Evolutionary conservation across 2,113 vertebrate species (phyloP), one percentile per base, ranked within the genome.

Genomic region (Notiomystis cincta): DNA sequence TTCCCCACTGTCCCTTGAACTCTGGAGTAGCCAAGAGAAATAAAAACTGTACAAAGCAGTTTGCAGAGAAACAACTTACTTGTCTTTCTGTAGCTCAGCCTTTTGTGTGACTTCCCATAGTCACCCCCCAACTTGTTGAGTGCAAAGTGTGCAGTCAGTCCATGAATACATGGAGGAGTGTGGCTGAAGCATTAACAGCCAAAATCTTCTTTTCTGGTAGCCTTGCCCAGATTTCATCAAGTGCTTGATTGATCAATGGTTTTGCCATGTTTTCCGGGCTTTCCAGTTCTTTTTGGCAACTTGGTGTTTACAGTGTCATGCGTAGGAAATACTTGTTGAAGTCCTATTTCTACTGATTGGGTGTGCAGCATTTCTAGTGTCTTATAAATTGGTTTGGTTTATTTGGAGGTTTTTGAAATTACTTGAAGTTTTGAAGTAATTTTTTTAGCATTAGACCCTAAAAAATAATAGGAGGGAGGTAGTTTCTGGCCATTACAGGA

Each of bases 271-370:
- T 37, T 77, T 90, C 40, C 53, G 50, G 61, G 37, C 7, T 69
- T 87, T 45, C 17, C 54, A 61, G 28, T 72, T 90, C 9, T 13
- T 90, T 45, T 61, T 69, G 33, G 28, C 47, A 69, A 0, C 37
- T 72, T 77, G n/a, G 5, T 0, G 0, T 88, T 64, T 69, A 15
- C 3, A 2, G 10, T 35, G 50, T 31, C 17, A 0, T 13, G 4
- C 27, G 1, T 37, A 64, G 30, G 31, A 64, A 66, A 30, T 25
- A 7, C 1, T 75, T 51, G 25, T 28, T 35, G 15, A 45, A 78
- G 30, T 62, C 45, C 15, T 17, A 0, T 76, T 95, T 84, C 31
- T 60, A 0, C 23, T 33, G 30, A 28, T 48, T 16, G n/a, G 61
- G 11, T 24, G 15, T 78, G 50, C 33, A 31, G 37, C 9, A 7